Percentiles rank a stretch among this genome's conserved stretches.
These are phyloP conservation scores for Drosophila mettleri DNA, from an alignment of 2,888 invertebrate species.

Conservation along the genomic window DNA sequence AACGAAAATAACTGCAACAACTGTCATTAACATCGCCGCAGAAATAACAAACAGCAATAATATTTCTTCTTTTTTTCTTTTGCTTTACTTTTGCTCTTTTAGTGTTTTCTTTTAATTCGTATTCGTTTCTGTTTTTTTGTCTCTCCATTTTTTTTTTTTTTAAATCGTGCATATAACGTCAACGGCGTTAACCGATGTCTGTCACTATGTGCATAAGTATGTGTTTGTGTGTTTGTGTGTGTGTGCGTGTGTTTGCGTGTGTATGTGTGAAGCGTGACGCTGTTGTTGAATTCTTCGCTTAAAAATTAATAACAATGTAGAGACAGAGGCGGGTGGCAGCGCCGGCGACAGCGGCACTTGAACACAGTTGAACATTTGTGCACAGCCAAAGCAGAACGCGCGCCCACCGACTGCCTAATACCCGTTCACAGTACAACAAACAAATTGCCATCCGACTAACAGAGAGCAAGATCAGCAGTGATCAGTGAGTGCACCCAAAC, in stretches of 20 bases:
- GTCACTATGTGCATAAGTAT: slow-evolving; percentile 9
- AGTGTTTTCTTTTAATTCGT: slow-evolving; percentile 39
- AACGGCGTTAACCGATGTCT: slow-evolving; percentile 53
- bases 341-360: slow-evolving; percentile 42
- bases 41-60: slow-evolving; percentile 50
- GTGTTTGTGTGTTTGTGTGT: slow-evolving; percentile 13
- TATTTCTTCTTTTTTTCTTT: slow-evolving; percentile 48
- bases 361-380: slow-evolving; percentile 60
- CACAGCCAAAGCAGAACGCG: not conserved
- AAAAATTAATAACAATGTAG: slow-evolving; percentile 70
- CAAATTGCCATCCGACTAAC: not conserved
- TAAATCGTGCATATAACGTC: slow-evolving; percentile 74
- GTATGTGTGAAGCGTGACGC: slow-evolving; percentile 42
- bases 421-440: not conserved
- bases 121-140: slow-evolving; percentile 24
- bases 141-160: slow-evolving; percentile 54
- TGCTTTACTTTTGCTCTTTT: slow-evolving; percentile 52
- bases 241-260: slow-evolving; percentile 17
- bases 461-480: too few relatives aligned
- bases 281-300: slow-evolving; percentile 54
- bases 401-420: not conserved
- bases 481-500: too few relatives aligned
- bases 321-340: slow-evolving; percentile 39
- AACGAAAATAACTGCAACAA: slow-evolving; percentile 42
- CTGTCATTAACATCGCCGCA: slow-evolving; percentile 56